Evolutionary conservation across 2,888 invertebrate genomes (phyloP).

Genomic region (Stenotaenia linearis): DNA sequence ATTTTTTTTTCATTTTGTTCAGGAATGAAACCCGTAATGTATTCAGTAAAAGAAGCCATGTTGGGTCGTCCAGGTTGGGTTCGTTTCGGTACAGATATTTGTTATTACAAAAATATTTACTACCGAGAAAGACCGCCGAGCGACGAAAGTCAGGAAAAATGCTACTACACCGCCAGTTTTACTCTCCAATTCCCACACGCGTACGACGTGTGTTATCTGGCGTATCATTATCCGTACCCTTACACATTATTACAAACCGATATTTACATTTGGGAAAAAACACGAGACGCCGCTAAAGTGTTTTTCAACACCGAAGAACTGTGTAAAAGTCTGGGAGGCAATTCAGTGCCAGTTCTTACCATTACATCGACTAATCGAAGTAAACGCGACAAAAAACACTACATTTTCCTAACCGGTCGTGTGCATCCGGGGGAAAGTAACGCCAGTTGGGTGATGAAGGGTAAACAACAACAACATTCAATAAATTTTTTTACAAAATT

Average conservation of each 20-base stretch:
- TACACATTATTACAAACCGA: constrained; percentile 68
- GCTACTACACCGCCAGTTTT: constrained; percentile 71
- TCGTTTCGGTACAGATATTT: constrained; percentile 67
- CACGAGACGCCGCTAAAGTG: constrained; percentile 51
- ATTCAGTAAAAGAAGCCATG: constrained; percentile 69
- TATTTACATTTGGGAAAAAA: constrained; percentile 56
- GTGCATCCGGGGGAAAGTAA: constrained; percentile 87
- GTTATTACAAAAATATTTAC: constrained; percentile 71
- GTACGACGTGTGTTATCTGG: constrained; percentile 74
- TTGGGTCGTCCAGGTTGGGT: constrained; percentile 55
- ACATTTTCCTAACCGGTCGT: constrained; percentile 65
- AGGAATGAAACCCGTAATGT: constrained; percentile 81
- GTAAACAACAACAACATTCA: constrained; percentile 39
- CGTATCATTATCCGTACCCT: constrained; percentile 82
- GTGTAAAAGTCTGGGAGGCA: constrained; percentile 64
- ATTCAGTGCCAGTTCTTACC: constrained; percentile 69
- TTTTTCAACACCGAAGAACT: constrained; percentile 62
- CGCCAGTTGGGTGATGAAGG: constrained; percentile 83
- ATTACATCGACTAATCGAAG: constrained; percentile 53
- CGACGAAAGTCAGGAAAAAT: constrained; percentile 45
- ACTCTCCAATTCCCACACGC: constrained; percentile 67
- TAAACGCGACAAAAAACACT: not conserved
- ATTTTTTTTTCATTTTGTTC: too few relatives aligned
- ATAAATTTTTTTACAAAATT: not conserved
- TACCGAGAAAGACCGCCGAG: constrained; percentile 41